Base-by-base conservation (phyloP, 2,888 invertebrate species). In the Norana najaformis region DNA sequence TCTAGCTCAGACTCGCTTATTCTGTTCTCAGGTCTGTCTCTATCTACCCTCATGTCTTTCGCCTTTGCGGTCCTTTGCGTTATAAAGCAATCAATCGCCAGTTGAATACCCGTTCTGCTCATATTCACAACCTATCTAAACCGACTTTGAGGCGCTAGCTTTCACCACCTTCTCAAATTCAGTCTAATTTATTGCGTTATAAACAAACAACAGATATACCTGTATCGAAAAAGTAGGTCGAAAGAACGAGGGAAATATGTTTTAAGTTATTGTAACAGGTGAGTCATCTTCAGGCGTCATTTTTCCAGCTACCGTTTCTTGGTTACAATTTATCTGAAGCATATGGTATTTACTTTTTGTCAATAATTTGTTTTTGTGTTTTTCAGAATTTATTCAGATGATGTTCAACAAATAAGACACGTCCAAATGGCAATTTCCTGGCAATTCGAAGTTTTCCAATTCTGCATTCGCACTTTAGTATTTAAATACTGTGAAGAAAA, bases 361-460 rank as follows among this genome's bases (percentile, higher is more conserved):
- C n/a, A 30, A 69, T 69, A 8, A 11, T 69, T n/a, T 69, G 2
- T 69, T 8, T 69, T 30, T 69, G 30, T n/a, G n/a, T 69, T 6
- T 85, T 85, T 85, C 85, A 85, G 85, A 85, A 85, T 85, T 85
- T 85, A 85, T 85, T 85, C 85, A 85, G 37, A 85, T 85, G 85
- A 85, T 85, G 85, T 85, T 85, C 85, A 85, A 37, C 85, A 85
- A 85, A 85, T 85, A 85, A 36, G 37, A 11, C 36, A 69, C 14
- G n/a, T 69, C 69, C 69, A 69, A 69, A 69, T n/a, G n/a, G 69
- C 69, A 69, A 30, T 69, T 69, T 69, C 8, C 8, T n/a, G 11
- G 69, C 3, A n/a, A 69, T 13, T 69, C 69, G 69, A 69, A n/a
- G n/a, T 8, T 69, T 69, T 69, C 69, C 69, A 69, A n/a, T n/a